A percentile compares a stretch with the other conserved stretches of the same genome.
phyloP scores from a whole-genome alignment of 35 echinoderm and acorn worm genomes.

The Strongylocentrotus purpuratus region DNA sequence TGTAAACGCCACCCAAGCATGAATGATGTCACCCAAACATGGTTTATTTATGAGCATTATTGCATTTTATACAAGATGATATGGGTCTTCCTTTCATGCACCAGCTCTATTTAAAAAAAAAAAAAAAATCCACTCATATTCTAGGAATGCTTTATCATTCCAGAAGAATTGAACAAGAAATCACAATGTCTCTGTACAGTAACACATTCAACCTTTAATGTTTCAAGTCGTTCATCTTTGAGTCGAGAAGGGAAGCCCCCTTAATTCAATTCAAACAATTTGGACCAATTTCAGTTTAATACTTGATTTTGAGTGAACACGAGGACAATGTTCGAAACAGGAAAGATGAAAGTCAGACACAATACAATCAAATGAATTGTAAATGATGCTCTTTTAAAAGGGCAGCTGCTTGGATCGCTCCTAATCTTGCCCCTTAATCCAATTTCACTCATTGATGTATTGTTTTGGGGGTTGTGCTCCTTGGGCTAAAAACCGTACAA shows the following conservation, averaged over 20 bases:
- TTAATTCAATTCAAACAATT: constrained; percentile 14
- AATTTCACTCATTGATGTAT: not conserved
- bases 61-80: too few relatives aligned
- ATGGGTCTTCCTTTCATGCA: too few relatives aligned
- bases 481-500: not conserved
- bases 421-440: not conserved
- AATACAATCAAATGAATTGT: not conserved
- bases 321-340: constrained; percentile 1
- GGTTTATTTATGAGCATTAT: too few relatives aligned
- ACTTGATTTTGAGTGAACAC: not conserved
- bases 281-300: not conserved
- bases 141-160: too few relatives aligned
- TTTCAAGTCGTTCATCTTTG: not conserved
- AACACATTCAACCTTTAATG: not conserved
- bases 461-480: not conserved
- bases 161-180: too few relatives aligned
- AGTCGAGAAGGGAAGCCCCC: not conserved
- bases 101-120: too few relatives aligned
- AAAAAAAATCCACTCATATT: too few relatives aligned
- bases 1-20: too few relatives aligned
- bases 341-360: not conserved
- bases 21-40: too few relatives aligned
- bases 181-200: not conserved
- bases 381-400: not conserved
- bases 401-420: not conserved